Evolutionary conservation across 2,113 vertebrate species (phyloP).

Genomic region (Motacilla tschutschensis): DNA sequence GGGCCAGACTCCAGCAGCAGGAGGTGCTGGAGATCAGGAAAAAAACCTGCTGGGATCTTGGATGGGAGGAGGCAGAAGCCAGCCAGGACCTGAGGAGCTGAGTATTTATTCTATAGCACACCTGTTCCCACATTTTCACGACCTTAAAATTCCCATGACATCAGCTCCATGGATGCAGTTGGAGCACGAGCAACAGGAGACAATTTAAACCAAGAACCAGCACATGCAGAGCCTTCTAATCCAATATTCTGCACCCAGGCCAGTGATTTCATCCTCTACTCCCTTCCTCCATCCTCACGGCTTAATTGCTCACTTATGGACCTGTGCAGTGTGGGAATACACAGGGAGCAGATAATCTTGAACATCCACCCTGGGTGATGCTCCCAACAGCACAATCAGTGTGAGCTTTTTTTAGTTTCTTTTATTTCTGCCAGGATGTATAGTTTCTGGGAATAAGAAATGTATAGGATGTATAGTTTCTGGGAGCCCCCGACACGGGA

Average conservation of each 20-base stretch:
- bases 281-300: background rate
- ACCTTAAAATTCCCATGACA: constrained; percentile 29
- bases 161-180: background rate
- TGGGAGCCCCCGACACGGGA: too few species aligned
- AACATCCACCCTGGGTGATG: background rate
- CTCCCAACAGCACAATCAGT: background rate
- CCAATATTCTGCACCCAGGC: background rate
- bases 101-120: background rate
- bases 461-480: too few species aligned
- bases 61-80: background rate
- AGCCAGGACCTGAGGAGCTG: constrained; percentile 9
- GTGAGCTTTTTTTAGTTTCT: background rate
- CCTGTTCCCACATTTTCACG: background rate
- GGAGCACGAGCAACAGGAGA: background rate
- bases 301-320: constrained; percentile 14
- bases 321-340: background rate
- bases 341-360: background rate
- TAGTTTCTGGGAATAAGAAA: too few species aligned
- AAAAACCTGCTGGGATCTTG: constrained; percentile 26
- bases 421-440: too few species aligned
- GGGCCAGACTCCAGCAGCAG: constrained; percentile 49
- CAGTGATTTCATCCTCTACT: background rate
- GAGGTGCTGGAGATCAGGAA: constrained; percentile 43
- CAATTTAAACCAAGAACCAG: background rate
- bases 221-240: background rate